These are phyloP conservation scores for Ptychodera flava DNA, from an alignment of 35 echinoderm and acorn worm species.

Conservation along the genomic window DNA sequence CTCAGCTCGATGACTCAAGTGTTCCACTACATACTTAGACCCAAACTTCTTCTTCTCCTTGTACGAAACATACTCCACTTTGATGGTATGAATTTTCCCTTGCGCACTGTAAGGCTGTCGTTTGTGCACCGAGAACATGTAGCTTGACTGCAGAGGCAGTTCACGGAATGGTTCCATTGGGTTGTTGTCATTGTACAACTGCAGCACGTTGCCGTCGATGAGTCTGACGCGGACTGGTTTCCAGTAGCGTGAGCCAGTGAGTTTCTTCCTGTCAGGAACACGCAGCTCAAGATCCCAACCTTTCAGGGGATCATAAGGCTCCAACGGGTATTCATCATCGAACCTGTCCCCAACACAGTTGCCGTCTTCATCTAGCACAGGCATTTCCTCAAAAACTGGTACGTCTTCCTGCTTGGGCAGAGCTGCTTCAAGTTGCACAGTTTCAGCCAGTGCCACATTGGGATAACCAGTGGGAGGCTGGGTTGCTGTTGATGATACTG, in stretches of 20 bases:
- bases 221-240: slow-evolving; percentile 68
- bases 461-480: background rate
- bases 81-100: slow-evolving; percentile 94
- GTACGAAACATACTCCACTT: slow-evolving; percentile 83
- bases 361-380: background rate
- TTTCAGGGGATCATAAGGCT: slow-evolving; percentile 26
- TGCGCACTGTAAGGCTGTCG: slow-evolving; percentile 52
- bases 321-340: slow-evolving; percentile 68
- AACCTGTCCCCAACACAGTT: slow-evolving; percentile 15
- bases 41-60: slow-evolving; percentile 66
- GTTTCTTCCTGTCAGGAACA: slow-evolving; percentile 82
- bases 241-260: slow-evolving; percentile 83
- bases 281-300: slow-evolving; percentile 86
- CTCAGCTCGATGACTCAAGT: slow-evolving; percentile 33
- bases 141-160: slow-evolving; percentile 82
- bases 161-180: slow-evolving; percentile 72
- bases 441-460: slow-evolving; percentile 5
- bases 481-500: background rate
- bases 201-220: slow-evolving; percentile 65
- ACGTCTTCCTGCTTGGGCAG: background rate
- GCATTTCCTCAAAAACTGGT: slow-evolving; percentile 5
- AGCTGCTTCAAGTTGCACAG: background rate
- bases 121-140: slow-evolving; percentile 60
- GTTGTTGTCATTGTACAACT: slow-evolving; percentile 46
- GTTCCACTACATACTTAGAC: slow-evolving; percentile 33